Base-by-base conservation (phyloP, 2,113 vertebrate species). In the Nestor notabilis region DNA sequence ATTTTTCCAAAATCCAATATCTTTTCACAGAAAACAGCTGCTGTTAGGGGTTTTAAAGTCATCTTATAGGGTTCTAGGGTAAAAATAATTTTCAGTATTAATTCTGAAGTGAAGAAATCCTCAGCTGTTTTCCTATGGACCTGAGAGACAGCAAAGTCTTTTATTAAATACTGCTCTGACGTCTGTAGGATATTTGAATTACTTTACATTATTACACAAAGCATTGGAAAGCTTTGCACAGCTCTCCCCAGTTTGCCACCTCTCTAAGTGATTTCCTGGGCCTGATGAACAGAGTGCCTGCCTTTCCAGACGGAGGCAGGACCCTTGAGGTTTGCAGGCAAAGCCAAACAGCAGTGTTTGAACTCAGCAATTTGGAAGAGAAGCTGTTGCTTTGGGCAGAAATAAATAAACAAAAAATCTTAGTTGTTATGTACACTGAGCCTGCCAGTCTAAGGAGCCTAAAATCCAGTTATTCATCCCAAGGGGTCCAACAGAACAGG, bases 1-100 rank as follows among this genome's bases (percentile, higher is more conserved):
- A 72, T 96, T 97, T 95, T 95, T 84, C 79, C 55, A 50, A 93
- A 92, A 92, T 89, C 76, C 93, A 94, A 65, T 92, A 83, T 47
- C 47, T 71, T 93, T 95, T 78, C 60, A 68, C 50, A 84, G 65
- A 76, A 93, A 96, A 81, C 24, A 78, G 86, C 61, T 90, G 60
- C 37, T 85, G 37, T 53, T 86, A 69, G 13, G 27, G 17, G 0
- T 12, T 80, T 89, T 53, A 0, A 56, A 94, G 64, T 63, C 5
- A 75, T 77, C 16, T 65, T 61, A 33, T 3, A 90, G 46, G 41
- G 41, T 94, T 87, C 37, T 55, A 50, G 24, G 28, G 13, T 71
- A 74, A 79, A 93, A 95, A 76, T 52, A 65, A 64, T 79, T 87
- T 90, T 56, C 58, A 76, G 19, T 19, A 47, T 68, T 33, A 71